Conservation (phyloP, 1,140 invertebrate species). For the Apis cerana region DNA sequence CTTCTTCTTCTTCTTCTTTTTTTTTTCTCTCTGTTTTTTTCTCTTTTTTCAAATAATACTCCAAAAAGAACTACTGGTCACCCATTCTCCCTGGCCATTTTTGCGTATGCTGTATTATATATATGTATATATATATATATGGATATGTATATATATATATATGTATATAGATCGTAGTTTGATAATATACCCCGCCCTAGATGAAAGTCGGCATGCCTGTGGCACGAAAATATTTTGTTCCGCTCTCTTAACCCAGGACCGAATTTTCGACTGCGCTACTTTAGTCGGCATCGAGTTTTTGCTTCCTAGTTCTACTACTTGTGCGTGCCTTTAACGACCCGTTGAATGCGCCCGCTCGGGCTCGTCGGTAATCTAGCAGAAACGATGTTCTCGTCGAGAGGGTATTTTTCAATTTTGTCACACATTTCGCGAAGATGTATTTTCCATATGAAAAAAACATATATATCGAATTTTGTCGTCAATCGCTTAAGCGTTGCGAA, state of each 20-base stretch:
- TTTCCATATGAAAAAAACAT: too few relatives aligned
- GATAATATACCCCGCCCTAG: background rate
- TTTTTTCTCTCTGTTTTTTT: background rate
- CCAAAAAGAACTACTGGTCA: background rate
- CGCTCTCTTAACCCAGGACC: constrained; percentile 24
- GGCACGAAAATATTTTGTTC: constrained; percentile 33
- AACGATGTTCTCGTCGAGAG: background rate
- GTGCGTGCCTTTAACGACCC: background rate
- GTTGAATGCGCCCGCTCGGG: constrained; percentile 1
- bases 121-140: too few relatives aligned
- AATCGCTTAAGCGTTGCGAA: too few relatives aligned
- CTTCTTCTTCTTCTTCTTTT: background rate
- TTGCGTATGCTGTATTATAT: constrained; percentile 18
- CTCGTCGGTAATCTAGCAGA: background rate
- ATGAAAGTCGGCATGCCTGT: constrained; percentile 22
- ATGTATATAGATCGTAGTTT: background rate
- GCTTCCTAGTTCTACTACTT: constrained; percentile 1
- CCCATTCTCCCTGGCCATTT: background rate
- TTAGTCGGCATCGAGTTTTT: constrained; percentile 24
- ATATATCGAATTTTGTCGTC: too few relatives aligned
- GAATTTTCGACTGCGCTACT: constrained; percentile 15
- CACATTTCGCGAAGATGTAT: background rate
- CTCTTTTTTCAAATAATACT: background rate
- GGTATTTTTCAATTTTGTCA: background rate
- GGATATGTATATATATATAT: too few relatives aligned